Conservation (phyloP, 2,113 vertebrate genomes). For the Podarcis cretensis region DNA sequence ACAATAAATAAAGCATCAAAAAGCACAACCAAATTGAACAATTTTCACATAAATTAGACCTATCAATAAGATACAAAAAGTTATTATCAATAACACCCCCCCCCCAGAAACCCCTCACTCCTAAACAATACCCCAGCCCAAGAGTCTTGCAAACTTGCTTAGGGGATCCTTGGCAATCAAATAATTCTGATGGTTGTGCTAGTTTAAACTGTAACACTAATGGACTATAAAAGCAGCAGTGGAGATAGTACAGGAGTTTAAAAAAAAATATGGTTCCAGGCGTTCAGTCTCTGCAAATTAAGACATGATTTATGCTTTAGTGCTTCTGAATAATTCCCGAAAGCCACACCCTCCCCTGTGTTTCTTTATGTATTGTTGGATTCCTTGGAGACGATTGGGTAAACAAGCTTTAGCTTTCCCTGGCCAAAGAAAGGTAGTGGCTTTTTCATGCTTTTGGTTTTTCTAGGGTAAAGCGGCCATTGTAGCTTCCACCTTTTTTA, state of each 20-base stretch:
- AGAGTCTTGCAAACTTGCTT: neutral
- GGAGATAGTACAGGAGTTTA: neutral
- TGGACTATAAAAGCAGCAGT: slow-evolving; percentile 10
- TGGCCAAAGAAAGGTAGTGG: neutral
- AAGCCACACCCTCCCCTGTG: neutral
- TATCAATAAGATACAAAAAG: too few relatives aligned
- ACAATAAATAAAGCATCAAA: too few relatives aligned
- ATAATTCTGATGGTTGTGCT: neutral
- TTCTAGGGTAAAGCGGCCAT: slow-evolving; percentile 8
- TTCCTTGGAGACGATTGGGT: neutral
- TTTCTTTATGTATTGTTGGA: slow-evolving; percentile 12
- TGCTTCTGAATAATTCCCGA: slow-evolving; percentile 31
- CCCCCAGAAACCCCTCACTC: too few relatives aligned
- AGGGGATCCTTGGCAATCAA: neutral
- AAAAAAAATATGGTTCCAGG: neutral
- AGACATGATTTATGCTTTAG: neutral
- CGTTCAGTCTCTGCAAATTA: neutral
- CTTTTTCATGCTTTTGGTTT: neutral
- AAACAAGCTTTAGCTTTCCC: slow-evolving; percentile 17
- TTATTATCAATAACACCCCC: too few relatives aligned
- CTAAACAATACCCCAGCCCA: too few relatives aligned
- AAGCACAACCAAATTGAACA: too few relatives aligned
- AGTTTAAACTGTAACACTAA: neutral
- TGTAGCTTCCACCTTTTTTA: neutral
- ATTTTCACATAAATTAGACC: too few relatives aligned